Evolutionary conservation across 2,888 invertebrate species (phyloP).

Genomic region (Dione vanillae): DNA sequence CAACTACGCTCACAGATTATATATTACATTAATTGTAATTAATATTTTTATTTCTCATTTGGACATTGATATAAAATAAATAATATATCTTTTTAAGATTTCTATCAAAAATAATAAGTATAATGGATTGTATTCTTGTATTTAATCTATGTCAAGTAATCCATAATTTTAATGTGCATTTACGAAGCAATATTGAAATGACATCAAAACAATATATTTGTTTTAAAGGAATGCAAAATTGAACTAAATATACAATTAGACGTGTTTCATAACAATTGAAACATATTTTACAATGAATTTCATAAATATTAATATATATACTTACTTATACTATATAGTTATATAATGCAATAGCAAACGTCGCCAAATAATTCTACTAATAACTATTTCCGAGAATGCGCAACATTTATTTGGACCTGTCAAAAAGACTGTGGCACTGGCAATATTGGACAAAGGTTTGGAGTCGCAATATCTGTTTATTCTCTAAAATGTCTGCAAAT

Average conservation of each 20-base stretch:
- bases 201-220: background rate
- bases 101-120: background rate
- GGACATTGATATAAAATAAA: no score
- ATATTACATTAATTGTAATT: background rate
- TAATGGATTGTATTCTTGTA: background rate
- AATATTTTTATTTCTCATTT: background rate
- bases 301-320: background rate
- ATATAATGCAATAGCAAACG: slow-evolving; percentile 5
- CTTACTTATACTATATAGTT: slow-evolving; percentile 8
- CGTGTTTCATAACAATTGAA: background rate
- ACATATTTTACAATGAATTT: background rate
- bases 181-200: background rate
- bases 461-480: slow-evolving; percentile 67
- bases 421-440: slow-evolving; percentile 72
- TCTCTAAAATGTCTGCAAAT: slow-evolving; percentile 75
- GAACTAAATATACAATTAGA: background rate
- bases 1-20: background rate
- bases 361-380: slow-evolving; percentile 3
- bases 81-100: no score
- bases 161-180: slow-evolving; percentile 1
- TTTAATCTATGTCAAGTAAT: background rate
- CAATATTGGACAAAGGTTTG: slow-evolving; percentile 69
- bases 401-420: slow-evolving; percentile 58
- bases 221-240: background rate
- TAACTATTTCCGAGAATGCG: slow-evolving; percentile 64